A percentile compares a stretch with the other conserved stretches of the same genome.
phyloP scores from a whole-genome alignment of 2,113 vertebrate genomes.

The Eolophus roseicapilla region DNA sequence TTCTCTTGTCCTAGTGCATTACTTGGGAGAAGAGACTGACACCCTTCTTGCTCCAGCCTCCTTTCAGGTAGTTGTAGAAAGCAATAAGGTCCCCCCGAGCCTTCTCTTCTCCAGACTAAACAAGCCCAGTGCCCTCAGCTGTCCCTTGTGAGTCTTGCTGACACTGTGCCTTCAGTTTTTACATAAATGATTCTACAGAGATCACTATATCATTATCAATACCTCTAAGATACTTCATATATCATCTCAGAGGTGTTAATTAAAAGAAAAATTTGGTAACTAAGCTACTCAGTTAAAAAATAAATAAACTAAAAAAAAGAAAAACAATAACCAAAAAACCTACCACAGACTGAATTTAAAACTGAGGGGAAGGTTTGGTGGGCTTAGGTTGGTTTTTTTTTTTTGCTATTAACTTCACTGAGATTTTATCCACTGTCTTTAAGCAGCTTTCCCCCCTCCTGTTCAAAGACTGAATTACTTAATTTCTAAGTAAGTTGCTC shows the following conservation, averaged over 20 bases:
- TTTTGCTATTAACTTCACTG: not conserved
- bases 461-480: not conserved
- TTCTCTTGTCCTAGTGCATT: not conserved
- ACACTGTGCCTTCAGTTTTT: not conserved
- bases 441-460: not conserved
- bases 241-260: not conserved
- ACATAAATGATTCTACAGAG: not conserved
- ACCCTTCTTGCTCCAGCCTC: not conserved
- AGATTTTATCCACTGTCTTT: not conserved
- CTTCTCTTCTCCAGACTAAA: not conserved
- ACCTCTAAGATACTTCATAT: not conserved
- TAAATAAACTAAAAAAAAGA: not conserved
- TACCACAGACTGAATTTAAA: not conserved
- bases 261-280: not conserved
- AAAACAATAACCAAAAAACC: not conserved
- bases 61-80: not conserved
- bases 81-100: not conserved
- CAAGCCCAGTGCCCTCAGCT: not conserved
- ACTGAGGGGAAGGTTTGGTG: not conserved
- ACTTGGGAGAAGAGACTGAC: not conserved
- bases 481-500: not conserved
- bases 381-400: accelerated
- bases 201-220: not conserved
- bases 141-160: not conserved
- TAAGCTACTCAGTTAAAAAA: not conserved